phyloP scores from a whole-genome alignment of 2,113 vertebrate genomes.

The Pristiophorus japonicus region DNA sequence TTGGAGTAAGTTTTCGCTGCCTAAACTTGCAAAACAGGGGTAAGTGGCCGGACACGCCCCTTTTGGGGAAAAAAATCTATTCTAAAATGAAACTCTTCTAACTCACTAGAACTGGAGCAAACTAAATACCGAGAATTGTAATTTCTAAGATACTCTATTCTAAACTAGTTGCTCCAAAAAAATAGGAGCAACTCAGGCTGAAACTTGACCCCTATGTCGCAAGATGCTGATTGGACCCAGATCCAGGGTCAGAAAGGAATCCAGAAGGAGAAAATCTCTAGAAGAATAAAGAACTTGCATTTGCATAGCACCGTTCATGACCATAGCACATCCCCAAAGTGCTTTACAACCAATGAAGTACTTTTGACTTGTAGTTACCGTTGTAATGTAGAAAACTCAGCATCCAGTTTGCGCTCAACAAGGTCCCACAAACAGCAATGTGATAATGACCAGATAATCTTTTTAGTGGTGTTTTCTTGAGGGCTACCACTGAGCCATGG shows the following conservation, averaged over 20 bases:
- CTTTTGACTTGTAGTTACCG: not conserved
- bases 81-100: no score
- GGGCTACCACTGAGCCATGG: not conserved
- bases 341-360: not conserved
- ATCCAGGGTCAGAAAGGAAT: not conserved
- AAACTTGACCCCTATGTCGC: no score
- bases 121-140: no score
- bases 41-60: no score
- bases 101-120: no score
- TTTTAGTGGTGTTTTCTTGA: not conserved
- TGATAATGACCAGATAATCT: not conserved
- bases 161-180: no score
- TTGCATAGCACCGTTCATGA: not conserved
- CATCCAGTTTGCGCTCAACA: not conserved
- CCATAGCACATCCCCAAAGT: not conserved
- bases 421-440: not conserved
- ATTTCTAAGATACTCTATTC: no score
- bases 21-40: no score
- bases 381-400: not conserved
- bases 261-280: not conserved
- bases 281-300: not conserved
- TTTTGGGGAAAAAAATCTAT: no score
- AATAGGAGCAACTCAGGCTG: no score
- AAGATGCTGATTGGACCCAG: not conserved
- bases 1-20: no score